Conservation (phyloP, 2,888 invertebrate genomes). For the Chamaedrilus cognettii region DNA sequence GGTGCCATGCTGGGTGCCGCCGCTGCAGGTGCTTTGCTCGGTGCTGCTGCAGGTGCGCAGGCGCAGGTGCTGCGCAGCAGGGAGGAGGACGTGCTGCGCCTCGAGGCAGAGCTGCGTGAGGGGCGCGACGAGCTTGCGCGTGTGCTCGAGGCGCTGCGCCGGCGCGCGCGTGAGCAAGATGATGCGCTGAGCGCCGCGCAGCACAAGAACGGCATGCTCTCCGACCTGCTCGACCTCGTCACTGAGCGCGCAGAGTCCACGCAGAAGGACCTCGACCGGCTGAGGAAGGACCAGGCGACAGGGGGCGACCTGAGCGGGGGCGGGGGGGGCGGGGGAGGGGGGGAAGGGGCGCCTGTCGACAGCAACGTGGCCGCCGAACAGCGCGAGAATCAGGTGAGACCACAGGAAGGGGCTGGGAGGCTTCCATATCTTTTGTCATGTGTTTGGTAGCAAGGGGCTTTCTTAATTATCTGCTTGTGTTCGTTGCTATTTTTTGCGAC, state of each 20-base stretch:
- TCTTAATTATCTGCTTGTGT: too few species aligned
- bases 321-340: too few species aligned
- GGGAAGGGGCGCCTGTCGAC: too few species aligned
- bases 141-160: constrained; percentile 45
- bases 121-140: constrained; percentile 41
- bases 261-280: constrained; percentile 49
- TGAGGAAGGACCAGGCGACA: constrained; percentile 31
- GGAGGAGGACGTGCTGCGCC: constrained; percentile 73
- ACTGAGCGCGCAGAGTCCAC: constrained; percentile 55
- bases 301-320: too few species aligned
- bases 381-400: too few species aligned
- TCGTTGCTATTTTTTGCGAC: too few species aligned
- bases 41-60: too few species aligned
- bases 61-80: constrained; percentile 25
- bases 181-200: constrained; percentile 50
- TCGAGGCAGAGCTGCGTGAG: constrained; percentile 60
- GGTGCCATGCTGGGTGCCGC: constrained; percentile 3
- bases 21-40: too few species aligned
- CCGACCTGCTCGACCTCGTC: constrained; percentile 54
- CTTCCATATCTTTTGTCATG: too few species aligned
- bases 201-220: constrained; percentile 50
- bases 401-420: too few species aligned
- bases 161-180: constrained; percentile 46
- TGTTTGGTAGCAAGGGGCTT: too few species aligned
- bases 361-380: too few species aligned